phyloP scores from a whole-genome alignment of 2,113 vertebrate species.

The Siniperca knerii region DNA sequence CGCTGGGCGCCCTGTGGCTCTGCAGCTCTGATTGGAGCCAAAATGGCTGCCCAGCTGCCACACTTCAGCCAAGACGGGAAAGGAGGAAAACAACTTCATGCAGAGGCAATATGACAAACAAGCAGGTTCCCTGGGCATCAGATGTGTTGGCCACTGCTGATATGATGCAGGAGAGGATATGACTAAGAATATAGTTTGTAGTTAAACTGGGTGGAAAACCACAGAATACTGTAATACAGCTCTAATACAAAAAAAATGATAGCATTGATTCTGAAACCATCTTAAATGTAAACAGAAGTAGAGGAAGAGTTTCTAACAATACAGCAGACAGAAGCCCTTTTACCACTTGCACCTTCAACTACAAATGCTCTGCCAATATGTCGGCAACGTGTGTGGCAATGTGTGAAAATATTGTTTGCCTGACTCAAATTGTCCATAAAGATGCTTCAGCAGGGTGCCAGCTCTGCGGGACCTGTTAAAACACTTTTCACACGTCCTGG shows the following conservation, averaged over 20 bases:
- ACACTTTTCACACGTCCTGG: conserved; percentile 10
- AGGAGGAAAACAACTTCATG: conserved; percentile 21
- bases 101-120: not conserved
- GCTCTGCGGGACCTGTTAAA: not conserved
- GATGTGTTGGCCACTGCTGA: conserved; percentile 2
- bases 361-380: not conserved
- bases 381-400: not conserved
- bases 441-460: not conserved
- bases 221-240: not conserved
- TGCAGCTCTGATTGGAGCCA: conserved; percentile 35
- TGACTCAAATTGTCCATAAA: not conserved
- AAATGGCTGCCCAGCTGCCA: conserved; percentile 50
- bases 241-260: not conserved
- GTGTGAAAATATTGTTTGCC: conserved; percentile 22
- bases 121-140: not conserved
- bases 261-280: not conserved
- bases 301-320: not conserved
- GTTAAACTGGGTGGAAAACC: not conserved
- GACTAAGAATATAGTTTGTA: not conserved
- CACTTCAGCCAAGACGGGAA: conserved; percentile 18
- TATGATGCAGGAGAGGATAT: conserved; percentile 3
- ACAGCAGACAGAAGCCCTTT: not conserved
- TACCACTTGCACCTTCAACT: conserved; percentile 13
- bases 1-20: conserved; percentile 75
- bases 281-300: not conserved